These are phyloP conservation scores for Phyllostomus hastatus DNA, from an alignment of 2,113 vertebrate genomes.

Conservation along the genomic window DNA sequence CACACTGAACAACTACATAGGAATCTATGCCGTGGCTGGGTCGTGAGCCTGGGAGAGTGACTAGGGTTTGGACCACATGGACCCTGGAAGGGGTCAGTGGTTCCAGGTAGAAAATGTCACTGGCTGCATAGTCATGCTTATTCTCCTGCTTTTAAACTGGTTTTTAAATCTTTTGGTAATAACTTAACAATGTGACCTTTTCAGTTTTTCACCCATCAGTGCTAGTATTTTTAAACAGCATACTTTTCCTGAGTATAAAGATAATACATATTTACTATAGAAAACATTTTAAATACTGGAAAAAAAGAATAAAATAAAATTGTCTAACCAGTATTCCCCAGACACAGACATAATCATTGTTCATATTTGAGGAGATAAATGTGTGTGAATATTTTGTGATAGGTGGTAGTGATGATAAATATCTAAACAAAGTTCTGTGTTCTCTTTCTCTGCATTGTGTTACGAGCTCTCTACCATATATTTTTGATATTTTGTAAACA, in stretches of 20 bases:
- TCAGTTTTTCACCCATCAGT: not conserved
- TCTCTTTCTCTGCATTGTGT: not conserved
- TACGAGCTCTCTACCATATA: not conserved
- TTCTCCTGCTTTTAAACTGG: not conserved
- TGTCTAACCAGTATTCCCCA: not conserved
- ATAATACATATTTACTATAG: not conserved
- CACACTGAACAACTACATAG: not conserved
- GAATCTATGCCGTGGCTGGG: not conserved
- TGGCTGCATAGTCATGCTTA: not conserved
- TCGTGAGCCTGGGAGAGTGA: not conserved
- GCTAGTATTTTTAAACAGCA: not conserved
- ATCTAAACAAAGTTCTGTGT: not conserved
- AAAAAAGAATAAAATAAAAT: not conserved
- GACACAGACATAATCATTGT: not conserved
- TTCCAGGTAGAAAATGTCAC: slow-evolving; percentile 7
- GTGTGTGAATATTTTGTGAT: not conserved
- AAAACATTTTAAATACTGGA: not conserved
- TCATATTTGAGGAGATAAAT: slow-evolving; percentile 21
- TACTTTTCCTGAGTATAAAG: not conserved
- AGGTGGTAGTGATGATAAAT: not conserved
- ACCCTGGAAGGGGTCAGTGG: not conserved
- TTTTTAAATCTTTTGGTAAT: not conserved
- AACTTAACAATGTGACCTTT: not conserved
- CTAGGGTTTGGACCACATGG: not conserved
- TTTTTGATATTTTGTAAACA: slow-evolving; percentile 14